phyloP scores from a whole-genome alignment of 1,140 invertebrate genomes.

The Xylocopa sonorina region DNA sequence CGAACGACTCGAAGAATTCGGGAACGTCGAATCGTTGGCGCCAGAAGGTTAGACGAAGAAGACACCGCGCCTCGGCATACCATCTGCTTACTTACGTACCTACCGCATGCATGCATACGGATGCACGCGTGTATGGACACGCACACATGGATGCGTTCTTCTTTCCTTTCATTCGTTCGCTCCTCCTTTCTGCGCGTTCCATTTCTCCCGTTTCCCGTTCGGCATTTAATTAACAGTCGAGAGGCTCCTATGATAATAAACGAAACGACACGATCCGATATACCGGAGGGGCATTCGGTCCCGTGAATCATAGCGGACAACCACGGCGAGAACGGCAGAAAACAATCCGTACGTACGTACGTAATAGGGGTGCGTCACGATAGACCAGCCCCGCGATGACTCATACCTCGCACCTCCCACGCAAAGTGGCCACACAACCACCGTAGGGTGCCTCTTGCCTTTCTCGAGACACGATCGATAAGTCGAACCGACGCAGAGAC shows the following conservation, averaged over 20 bases:
- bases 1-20: slow-evolving; percentile 57
- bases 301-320: slow-evolving; percentile 70
- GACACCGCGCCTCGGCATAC: slow-evolving; percentile 11
- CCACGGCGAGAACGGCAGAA: slow-evolving; percentile 73
- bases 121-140: too few relatives aligned
- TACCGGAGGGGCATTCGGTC: slow-evolving; percentile 44
- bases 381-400: slow-evolving; percentile 58
- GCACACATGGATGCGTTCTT: too few relatives aligned
- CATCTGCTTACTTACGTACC: too few relatives aligned
- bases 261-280: too few relatives aligned
- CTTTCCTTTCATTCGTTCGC: slow-evolving; percentile 5
- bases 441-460: slow-evolving; percentile 48
- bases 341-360: too few relatives aligned
- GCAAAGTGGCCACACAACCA: slow-evolving; percentile 7
- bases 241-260: too few relatives aligned
- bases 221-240: too few relatives aligned
- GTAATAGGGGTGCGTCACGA: slow-evolving; percentile 68
- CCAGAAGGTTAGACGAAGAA: slow-evolving; percentile 41
- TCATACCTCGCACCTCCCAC: slow-evolving; percentile 59
- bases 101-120: too few relatives aligned
- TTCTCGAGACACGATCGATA: slow-evolving; percentile 54
- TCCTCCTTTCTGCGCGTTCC: slow-evolving; percentile 5
- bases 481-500: neutral
- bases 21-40: slow-evolving; percentile 57
- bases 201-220: slow-evolving; percentile 18